Evolutionary conservation across 2,797 vertebrate species (phyloP).

Genomic region (Lithobates sylvaticus): DNA sequence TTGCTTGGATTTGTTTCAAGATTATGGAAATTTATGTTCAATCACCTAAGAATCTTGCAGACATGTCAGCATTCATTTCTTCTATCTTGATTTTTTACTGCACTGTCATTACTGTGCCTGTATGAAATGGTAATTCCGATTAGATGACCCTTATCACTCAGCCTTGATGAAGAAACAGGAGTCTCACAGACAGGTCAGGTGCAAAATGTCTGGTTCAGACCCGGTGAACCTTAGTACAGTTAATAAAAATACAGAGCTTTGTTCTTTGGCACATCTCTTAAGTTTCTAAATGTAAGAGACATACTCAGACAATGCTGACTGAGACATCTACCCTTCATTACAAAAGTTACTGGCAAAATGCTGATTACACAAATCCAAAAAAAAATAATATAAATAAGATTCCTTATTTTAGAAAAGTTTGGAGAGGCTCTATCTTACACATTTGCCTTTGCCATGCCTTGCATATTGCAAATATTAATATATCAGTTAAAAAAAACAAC

Average conservation of each 20-base stretch:
- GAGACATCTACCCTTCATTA: background rate
- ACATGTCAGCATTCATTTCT: background rate
- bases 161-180: conserved; percentile 5
- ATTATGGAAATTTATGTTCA: background rate
- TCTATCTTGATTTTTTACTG: background rate
- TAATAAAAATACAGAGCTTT: conserved; percentile 33
- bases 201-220: conserved; percentile 31
- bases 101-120: conserved; percentile 4
- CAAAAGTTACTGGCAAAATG: background rate
- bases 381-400: conserved; percentile 36
- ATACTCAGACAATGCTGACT: background rate
- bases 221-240: conserved; percentile 39
- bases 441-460: no score
- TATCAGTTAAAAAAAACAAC: no score
- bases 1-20: background rate
- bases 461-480: no score
- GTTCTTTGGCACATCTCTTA: conserved; percentile 22
- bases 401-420: conserved; percentile 37
- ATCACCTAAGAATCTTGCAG: background rate
- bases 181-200: conserved; percentile 40
- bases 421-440: no score
- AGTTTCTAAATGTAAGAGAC: conserved; percentile 24
- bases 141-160: background rate
- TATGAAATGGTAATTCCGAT: background rate
- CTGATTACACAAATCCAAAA: background rate